These are phyloP conservation scores for Calidris pugnax DNA, from an alignment of 2,113 vertebrate genomes.

Conservation along the genomic window DNA sequence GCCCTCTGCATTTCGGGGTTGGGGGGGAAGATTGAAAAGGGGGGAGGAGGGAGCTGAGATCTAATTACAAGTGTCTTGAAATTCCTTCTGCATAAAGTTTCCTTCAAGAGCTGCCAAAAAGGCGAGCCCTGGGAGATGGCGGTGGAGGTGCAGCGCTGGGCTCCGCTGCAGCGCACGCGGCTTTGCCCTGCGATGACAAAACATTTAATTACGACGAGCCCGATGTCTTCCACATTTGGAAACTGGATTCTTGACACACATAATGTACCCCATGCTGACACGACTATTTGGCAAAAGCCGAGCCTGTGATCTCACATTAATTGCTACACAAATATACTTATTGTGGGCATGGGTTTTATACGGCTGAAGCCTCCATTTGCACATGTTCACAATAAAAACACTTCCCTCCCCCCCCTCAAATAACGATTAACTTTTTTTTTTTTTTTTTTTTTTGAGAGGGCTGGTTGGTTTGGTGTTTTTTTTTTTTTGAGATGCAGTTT, in stretches of 20 bases:
- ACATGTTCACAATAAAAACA: slow-evolving; percentile 76
- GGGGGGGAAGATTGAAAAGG: background rate
- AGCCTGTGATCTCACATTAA: slow-evolving; percentile 73
- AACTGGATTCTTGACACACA: slow-evolving; percentile 56
- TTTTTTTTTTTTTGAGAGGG: background rate
- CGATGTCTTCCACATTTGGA: slow-evolving; percentile 46
- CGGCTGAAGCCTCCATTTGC: slow-evolving; percentile 47
- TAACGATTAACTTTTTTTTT: background rate
- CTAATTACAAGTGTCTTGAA: slow-evolving; percentile 72
- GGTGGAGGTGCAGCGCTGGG: slow-evolving; percentile 53
- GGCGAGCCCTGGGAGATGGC: slow-evolving; percentile 20
- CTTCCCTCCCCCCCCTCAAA: background rate
- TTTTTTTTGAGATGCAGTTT: slow-evolving; percentile 45
- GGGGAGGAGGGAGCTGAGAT: background rate
- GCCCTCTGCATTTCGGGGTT: background rate
- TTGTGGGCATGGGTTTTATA: slow-evolving; percentile 62
- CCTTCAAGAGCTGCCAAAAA: slow-evolving; percentile 73
- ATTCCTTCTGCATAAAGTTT: slow-evolving; percentile 66
- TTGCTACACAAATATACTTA: slow-evolving; percentile 70
- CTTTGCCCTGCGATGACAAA: slow-evolving; percentile 58
- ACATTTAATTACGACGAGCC: slow-evolving; percentile 35
- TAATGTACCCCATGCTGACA: slow-evolving; percentile 58
- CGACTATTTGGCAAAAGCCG: slow-evolving; percentile 53
- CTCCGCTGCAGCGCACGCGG: slow-evolving; percentile 7
- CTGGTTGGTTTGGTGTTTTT: background rate